Conservation (phyloP, 2,888 invertebrate genomes). For the Seladonia tumulorum region DNA sequence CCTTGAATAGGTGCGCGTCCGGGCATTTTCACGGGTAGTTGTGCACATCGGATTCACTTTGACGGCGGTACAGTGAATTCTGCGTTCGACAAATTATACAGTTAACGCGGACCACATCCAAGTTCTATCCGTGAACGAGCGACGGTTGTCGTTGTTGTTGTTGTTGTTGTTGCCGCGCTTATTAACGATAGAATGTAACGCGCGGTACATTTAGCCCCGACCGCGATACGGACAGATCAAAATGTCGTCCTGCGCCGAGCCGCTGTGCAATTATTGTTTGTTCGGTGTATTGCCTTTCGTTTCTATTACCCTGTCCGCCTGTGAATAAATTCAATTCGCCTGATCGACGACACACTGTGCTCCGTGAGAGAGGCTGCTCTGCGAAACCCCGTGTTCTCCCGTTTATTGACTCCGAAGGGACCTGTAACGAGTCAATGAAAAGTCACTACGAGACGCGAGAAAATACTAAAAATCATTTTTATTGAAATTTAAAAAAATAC, state of each 20-base stretch:
- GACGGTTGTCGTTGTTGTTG: slow-evolving; percentile 25
- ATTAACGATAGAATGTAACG: slow-evolving; percentile 64
- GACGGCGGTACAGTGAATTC: slow-evolving; percentile 58
- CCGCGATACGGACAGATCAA: slow-evolving; percentile 64
- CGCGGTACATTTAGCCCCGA: slow-evolving; percentile 67
- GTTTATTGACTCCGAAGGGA: not conserved
- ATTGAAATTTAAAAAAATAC: no score
- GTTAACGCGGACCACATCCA: slow-evolving; percentile 58
- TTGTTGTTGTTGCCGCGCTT: slow-evolving; percentile 41
- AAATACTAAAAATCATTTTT: no score
- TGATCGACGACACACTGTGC: not conserved
- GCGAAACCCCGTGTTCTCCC: not conserved
- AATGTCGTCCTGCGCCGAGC: slow-evolving; percentile 59
- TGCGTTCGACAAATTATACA: slow-evolving; percentile 52
- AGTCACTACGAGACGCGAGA: no score
- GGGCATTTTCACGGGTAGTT: slow-evolving; percentile 45
- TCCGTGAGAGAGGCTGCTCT: not conserved
- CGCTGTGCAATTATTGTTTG: slow-evolving; percentile 63
- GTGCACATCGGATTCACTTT: slow-evolving; percentile 67
- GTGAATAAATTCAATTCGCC: slow-evolving; percentile 22
- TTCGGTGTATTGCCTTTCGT: slow-evolving; percentile 57
- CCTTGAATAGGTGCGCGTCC: slow-evolving; percentile 29
- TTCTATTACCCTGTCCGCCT: slow-evolving; percentile 28
- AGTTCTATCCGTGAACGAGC: slow-evolving; percentile 39
- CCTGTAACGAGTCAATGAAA: no score